Percentiles rank a stretch among this genome's conserved stretches.
Evolutionary conservation across 2,888 invertebrate species (phyloP).

Genomic region (Drosophila atripex): DNA sequence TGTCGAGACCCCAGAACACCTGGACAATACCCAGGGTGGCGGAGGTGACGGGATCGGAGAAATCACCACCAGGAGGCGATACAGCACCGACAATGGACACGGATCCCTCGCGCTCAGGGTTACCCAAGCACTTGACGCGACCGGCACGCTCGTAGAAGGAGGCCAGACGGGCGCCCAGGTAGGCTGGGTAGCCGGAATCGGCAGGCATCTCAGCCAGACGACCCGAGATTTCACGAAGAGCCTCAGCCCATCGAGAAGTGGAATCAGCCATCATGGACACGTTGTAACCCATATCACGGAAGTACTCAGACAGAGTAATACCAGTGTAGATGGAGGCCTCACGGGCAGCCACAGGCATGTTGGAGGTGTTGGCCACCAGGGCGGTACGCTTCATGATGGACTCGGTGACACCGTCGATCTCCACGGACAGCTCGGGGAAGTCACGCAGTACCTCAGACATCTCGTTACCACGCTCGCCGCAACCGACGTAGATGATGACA

Average conservation of each 20-base stretch:
- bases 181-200: constrained; percentile 99
- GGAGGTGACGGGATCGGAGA: constrained; percentile 99
- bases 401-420: constrained; percentile 97
- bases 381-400: constrained; percentile 99
- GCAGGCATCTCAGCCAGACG: constrained; percentile 99
- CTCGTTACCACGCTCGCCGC: constrained; percentile 99
- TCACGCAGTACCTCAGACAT: constrained; percentile 99
- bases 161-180: constrained; percentile 98
- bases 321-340: constrained; percentile 99
- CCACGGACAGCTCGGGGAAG: constrained; percentile 98
- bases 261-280: constrained; percentile 99
- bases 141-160: constrained; percentile 99
- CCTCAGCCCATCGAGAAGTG: constrained; percentile 99
- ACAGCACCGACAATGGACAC: constrained; percentile 99
- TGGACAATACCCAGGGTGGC: constrained; percentile 99
- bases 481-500: constrained; percentile 99
- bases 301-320: constrained; percentile 99
- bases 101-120: constrained; percentile 98
- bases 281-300: constrained; percentile 99
- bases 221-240: constrained; percentile 99
- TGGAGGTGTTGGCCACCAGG: constrained; percentile 99
- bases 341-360: constrained; percentile 99
- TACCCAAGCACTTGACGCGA: constrained; percentile 97
- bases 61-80: constrained; percentile 99
- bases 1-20: constrained; percentile 99